These are phyloP conservation scores for Bruchidius siliquastri DNA, from an alignment of 2,888 invertebrate genomes.

Conservation along the genomic window DNA sequence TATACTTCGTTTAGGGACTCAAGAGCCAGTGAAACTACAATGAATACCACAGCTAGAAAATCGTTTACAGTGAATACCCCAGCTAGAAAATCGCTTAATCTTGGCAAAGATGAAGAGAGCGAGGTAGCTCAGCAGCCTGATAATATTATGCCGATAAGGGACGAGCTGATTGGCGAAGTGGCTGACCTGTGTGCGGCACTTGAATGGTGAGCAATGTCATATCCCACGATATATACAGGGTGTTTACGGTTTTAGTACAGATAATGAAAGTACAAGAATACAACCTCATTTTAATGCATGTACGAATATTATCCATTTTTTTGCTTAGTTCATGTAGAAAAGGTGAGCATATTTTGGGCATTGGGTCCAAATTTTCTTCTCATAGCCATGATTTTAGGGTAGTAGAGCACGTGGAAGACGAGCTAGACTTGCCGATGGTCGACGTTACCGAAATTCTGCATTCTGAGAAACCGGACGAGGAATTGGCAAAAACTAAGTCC, in stretches of 20 bases:
- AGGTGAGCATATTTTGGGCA: no score
- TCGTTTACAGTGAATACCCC: not conserved
- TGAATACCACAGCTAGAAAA: not conserved
- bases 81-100: not conserved
- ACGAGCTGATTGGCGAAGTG: conserved; percentile 43
- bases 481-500: conserved; percentile 47
- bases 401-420: conserved; percentile 71
- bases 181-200: conserved; percentile 48
- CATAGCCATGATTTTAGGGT: conserved; percentile 55
- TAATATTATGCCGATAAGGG: conserved; percentile 34
- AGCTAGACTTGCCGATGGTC: conserved; percentile 62
- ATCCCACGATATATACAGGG: not conserved
- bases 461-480: conserved; percentile 30
- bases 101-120: not conserved
- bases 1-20: not conserved
- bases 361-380: no score
- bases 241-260: no score
- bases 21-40: not conserved
- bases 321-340: no score
- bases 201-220: conserved; percentile 39
- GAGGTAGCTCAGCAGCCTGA: not conserved
- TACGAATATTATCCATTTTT: no score
- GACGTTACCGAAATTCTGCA: conserved; percentile 52
- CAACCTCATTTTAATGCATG: no score
- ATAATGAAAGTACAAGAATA: no score